Evolutionary conservation across 2,888 invertebrate species (phyloP), one percentile per base, ranked within the genome.

Genomic region (Idaea biselata): DNA sequence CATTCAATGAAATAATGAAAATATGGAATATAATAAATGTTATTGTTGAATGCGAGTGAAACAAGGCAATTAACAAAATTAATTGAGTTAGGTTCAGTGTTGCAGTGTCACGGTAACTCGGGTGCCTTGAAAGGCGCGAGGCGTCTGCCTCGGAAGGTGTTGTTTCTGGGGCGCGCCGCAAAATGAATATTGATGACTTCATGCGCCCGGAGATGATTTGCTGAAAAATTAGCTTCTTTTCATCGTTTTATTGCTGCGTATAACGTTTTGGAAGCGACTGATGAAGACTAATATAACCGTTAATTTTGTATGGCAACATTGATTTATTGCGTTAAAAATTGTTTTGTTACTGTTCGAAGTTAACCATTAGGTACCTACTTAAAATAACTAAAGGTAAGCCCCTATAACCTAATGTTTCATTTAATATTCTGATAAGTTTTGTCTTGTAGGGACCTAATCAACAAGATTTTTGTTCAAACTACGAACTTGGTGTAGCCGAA

Each of bases 181-280:
- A 89, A 91, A 92, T 92, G 88, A 92, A 91, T 91, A 92, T 92
- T 92, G 91, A 92, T 92, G 91, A 86, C 89, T 91, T 87, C 82
- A 90, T 89, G 83, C 85, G 82, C 61, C 88, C 89, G 88, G 88
- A 89, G 90, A 91, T 92, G 91, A 92, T 90, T 89, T 82, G 91
- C 89, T 89, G 87, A 91, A 91, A 92, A 91, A 91, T 91, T 90
- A 84, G 87, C 85, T 90, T 90, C 91, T 91, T 89, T 91, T 88
- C 90, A 90, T 89, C 91, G 89, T 90, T 89, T 91, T 90, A 91
- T 91, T 88, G 90, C 86, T 74, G 75, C 78, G 77, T 77, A 79
- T 77, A 18, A 56, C 83, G 84, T 80, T 84, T 81, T 81, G 83
- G 82, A 82, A 85, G 80, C 81, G 78, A 64, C 74, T 89, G 90